phyloP scores from a whole-genome alignment of 64 coral and sea anemone species.

The Pachyseris speciosa region DNA sequence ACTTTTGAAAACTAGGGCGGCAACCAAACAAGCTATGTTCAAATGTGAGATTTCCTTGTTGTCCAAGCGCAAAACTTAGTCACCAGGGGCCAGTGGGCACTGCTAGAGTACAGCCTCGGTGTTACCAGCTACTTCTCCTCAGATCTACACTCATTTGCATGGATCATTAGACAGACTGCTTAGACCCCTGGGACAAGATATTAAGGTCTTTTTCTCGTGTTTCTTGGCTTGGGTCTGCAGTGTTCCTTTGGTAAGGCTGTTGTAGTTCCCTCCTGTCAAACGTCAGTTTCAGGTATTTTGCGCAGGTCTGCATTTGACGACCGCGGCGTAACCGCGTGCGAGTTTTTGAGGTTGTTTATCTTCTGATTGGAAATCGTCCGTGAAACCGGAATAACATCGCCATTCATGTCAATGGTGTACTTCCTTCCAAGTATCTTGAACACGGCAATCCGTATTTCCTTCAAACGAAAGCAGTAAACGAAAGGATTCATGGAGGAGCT shows the following conservation, averaged over 20 bases:
- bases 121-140: too few species aligned
- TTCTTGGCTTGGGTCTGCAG: too few species aligned
- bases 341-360: not conserved
- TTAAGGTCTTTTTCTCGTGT: too few species aligned
- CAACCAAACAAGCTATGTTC: too few species aligned
- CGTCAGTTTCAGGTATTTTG: not conserved
- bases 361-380: not conserved
- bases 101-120: too few species aligned
- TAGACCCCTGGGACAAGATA: too few species aligned
- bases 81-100: too few species aligned
- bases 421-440: slow-evolving; percentile 43
- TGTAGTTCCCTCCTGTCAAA: not conserved
- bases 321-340: not conserved
- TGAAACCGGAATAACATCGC: slow-evolving; percentile 4
- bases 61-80: too few species aligned
- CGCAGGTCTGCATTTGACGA: not conserved
- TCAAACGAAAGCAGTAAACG: slow-evolving; percentile 61
- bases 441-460: slow-evolving; percentile 34
- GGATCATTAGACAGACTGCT: too few species aligned
- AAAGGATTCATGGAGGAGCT: slow-evolving; percentile 70
- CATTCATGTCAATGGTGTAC: slow-evolving; percentile 22
- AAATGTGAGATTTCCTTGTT: too few species aligned
- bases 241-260: not conserved
- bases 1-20: too few species aligned
- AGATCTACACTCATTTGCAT: too few species aligned